Percentiles rank a stretch among this genome's conserved stretches.
These are phyloP conservation scores for Vidua chalybeata DNA, from an alignment of 2,113 vertebrate species.

Conservation along the genomic window DNA sequence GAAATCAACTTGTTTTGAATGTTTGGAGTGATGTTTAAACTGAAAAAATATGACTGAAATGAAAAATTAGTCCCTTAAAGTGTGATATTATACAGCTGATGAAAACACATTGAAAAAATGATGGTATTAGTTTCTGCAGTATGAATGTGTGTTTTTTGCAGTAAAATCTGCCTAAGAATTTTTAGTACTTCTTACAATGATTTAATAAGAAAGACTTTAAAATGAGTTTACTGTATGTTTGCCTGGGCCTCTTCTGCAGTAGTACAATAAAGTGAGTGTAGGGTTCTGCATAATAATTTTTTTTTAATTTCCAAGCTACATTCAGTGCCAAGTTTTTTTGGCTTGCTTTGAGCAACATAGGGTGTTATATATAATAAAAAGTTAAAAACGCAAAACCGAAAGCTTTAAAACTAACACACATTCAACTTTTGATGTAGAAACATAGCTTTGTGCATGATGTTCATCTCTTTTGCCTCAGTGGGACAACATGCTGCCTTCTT, in stretches of 20 bases:
- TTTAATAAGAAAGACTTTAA: neutral
- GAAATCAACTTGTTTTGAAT: neutral
- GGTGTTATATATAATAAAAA: neutral
- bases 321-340: neutral
- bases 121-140: neutral
- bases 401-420: neutral
- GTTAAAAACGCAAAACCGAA: neutral
- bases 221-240: neutral
- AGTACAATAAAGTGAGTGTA: neutral
- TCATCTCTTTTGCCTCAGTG: neutral
- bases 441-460: neutral
- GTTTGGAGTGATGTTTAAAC: neutral
- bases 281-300: neutral
- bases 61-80: neutral
- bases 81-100: neutral
- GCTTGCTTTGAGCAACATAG: neutral
- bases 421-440: neutral
- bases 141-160: neutral
- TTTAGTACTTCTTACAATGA: neutral
- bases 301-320: rapidly evolving
- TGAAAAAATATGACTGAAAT: neutral
- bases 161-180: neutral
- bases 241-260: neutral
- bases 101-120: neutral
- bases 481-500: neutral